Percentiles rank a stretch among this genome's conserved stretches.
Evolutionary conservation across 2,888 invertebrate species (phyloP).

Genomic region (Morinoia aosen): DNA sequence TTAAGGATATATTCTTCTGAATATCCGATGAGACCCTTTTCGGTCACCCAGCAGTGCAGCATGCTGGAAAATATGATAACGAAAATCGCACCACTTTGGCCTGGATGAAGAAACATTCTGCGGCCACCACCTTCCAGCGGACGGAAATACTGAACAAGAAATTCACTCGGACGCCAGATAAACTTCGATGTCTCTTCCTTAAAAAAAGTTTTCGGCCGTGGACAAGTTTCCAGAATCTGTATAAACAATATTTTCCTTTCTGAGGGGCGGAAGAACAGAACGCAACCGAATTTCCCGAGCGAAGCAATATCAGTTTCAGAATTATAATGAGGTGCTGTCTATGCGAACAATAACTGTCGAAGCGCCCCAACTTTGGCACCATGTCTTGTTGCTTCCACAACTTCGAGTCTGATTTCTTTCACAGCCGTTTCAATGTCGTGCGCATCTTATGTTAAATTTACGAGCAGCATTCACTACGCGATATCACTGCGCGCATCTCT

Average conservation of each 20-base stretch:
- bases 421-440: background rate
- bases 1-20: background rate
- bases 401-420: constrained; percentile 28
- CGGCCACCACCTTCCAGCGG: background rate
- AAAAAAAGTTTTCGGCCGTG: background rate
- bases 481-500: background rate
- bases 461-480: background rate
- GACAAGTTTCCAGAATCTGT: background rate
- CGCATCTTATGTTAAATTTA: background rate
- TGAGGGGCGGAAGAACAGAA: background rate
- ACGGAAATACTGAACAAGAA: background rate
- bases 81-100: background rate
- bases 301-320: constrained; percentile 34
- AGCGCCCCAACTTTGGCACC: constrained; percentile 6
- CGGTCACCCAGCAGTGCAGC: background rate
- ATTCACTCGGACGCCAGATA: background rate
- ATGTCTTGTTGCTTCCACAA: constrained; percentile 9
- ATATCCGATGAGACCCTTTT: background rate
- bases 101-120: background rate
- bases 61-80: background rate
- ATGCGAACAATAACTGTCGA: constrained; percentile 43
- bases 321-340: constrained; percentile 34
- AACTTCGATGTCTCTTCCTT: background rate
- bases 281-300: background rate
- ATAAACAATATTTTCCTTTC: background rate